Percentiles rank a stretch among this genome's conserved stretches.
phyloP scores from a whole-genome alignment of 2,888 invertebrate genomes.

The Phaonia tiefii region DNA sequence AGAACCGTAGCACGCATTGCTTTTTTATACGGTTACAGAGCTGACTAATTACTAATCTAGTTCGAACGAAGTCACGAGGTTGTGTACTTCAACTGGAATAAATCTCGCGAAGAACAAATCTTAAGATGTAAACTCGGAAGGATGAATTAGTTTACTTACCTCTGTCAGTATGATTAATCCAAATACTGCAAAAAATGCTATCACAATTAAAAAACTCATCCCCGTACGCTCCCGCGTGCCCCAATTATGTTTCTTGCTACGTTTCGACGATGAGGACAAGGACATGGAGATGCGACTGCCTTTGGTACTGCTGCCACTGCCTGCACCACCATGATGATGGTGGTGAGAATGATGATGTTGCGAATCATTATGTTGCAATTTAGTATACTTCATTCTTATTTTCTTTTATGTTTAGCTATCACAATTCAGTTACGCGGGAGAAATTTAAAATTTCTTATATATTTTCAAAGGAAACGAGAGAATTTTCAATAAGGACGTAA shows the following conservation, averaged over 20 bases:
- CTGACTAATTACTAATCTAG: too few relatives aligned
- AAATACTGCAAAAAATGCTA: conserved; percentile 94
- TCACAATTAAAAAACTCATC: conserved; percentile 93
- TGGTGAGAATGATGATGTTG: conserved; percentile 66
- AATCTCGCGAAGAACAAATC: too few relatives aligned
- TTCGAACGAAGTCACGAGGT: too few relatives aligned
- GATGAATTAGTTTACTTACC: too few relatives aligned
- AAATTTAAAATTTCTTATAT: conserved; percentile 28
- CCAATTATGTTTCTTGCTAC: conserved; percentile 79
- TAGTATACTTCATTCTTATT: conserved; percentile 59
- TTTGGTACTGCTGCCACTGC: conserved; percentile 54
- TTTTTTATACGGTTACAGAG: too few relatives aligned
- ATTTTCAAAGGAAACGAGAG: conserved; percentile 25
- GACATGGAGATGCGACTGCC: conserved; percentile 57
- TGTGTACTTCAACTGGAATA: too few relatives aligned
- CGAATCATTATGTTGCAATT: conserved; percentile 69
- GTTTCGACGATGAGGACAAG: conserved; percentile 71
- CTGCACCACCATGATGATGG: conserved; percentile 55
- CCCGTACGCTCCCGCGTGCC: conserved; percentile 88
- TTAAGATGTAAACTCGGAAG: too few relatives aligned
- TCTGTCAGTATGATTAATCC: conserved; percentile 93
- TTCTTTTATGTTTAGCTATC: not conserved
- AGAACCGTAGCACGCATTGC: too few relatives aligned
- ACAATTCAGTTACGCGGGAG: conserved; percentile 22
- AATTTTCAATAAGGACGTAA: conserved; percentile 10